A percentile compares a stretch with the other conserved stretches of the same genome.
Evolutionary conservation across 2,888 invertebrate species (phyloP).

Genomic region (Diarsia rubi): DNA sequence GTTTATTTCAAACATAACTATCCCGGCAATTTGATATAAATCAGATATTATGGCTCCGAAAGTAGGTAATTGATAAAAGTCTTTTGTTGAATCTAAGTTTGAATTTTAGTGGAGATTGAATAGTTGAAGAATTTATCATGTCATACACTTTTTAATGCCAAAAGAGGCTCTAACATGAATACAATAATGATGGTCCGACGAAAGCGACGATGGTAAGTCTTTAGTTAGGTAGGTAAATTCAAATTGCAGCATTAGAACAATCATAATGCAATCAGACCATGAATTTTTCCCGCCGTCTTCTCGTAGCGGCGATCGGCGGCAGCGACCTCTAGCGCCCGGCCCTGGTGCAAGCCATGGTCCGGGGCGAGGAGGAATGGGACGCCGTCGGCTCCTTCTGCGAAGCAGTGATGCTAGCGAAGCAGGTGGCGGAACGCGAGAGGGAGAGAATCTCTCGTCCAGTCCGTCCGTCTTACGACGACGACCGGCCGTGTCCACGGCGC

Average conservation of each 20-base stretch:
- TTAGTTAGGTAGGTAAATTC: not conserved
- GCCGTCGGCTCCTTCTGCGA: too few relatives aligned
- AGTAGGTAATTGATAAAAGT: not conserved
- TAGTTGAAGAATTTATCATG: not conserved
- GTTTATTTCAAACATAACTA: not conserved
- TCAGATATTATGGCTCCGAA: not conserved
- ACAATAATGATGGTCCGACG: not conserved
- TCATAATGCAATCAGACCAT: not conserved
- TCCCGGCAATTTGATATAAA: not conserved
- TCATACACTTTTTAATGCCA: not conserved
- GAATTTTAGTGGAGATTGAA: not conserved
- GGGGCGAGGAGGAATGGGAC: too few relatives aligned
- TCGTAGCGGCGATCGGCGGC: too few relatives aligned
- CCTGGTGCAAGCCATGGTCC: too few relatives aligned
- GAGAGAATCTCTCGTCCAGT: too few relatives aligned
- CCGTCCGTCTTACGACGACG: too few relatives aligned
- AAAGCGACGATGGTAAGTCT: not conserved
- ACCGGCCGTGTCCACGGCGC: too few relatives aligned
- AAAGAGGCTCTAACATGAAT: not conserved
- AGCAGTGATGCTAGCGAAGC: too few relatives aligned
- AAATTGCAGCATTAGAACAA: not conserved
- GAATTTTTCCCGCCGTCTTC: too few relatives aligned
- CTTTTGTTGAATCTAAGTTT: not conserved
- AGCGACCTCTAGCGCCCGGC: too few relatives aligned
- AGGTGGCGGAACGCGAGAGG: too few relatives aligned